Percentiles rank a stretch among this genome's conserved stretches.
Conservation (phyloP, 2,113 vertebrate genomes). For the Plectropomus leopardus region DNA sequence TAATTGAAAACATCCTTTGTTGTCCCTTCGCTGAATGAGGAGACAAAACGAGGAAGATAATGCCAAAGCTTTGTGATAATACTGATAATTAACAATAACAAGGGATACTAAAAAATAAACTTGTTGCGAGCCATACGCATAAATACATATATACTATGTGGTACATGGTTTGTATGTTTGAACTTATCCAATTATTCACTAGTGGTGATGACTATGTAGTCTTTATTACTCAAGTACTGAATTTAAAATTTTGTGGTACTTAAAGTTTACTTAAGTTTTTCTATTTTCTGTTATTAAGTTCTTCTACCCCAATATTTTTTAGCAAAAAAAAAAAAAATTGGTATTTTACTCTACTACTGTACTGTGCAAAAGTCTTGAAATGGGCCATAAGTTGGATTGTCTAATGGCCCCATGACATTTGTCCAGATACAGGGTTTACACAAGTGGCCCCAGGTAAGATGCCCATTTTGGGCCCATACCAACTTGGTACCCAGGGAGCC, state of each 20-base stretch:
- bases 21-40: neutral
- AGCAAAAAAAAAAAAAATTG: too few species aligned
- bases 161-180: neutral
- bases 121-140: neutral
- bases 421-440: too few species aligned
- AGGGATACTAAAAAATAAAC: slow-evolving; percentile 2
- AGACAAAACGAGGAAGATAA: slow-evolving; percentile 12
- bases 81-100: slow-evolving; percentile 12
- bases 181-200: neutral
- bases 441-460: too few species aligned
- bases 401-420: too few species aligned
- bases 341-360: too few species aligned
- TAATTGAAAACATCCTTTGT: slow-evolving; percentile 45
- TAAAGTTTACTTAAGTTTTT: too few species aligned
- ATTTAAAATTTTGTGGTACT: neutral
- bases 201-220: neutral
- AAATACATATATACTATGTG: neutral
- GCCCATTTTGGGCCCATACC: too few species aligned
- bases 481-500: too few species aligned
- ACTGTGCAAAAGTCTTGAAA: too few species aligned
- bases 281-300: neutral
- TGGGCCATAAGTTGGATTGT: too few species aligned
- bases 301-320: neutral
- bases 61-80: neutral
- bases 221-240: neutral